Base-by-base conservation (phyloP, 2,888 invertebrate genomes). In the Ecliptopera silaceata region DNA sequence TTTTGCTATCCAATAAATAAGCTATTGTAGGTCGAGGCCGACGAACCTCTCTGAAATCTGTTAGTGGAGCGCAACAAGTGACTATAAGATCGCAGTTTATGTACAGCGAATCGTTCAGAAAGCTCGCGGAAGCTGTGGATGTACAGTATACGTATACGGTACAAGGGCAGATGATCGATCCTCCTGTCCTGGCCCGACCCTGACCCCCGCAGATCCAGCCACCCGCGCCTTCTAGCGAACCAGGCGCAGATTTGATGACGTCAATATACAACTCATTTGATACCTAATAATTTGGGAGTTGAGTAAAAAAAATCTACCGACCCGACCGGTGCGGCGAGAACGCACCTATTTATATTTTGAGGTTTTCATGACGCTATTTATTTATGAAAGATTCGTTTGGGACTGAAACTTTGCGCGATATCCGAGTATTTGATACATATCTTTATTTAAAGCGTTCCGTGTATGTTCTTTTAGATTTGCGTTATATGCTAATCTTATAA, bases 151-250 rank as follows among this genome's bases (percentile, higher is more conserved):
- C 20, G 4, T 6, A 41, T 41, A 41, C 12, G 20, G 12, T 61
- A 64, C 81, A 84, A 82, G 83, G 83, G 74, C 82, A 73, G 65
- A 64, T 61, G 68, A 84, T 84, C 83, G 82, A 85, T 84, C 72
- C 60, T 55, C n/a, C 70, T 54, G 50, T 79, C 78, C 77, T 74
- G 83, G 72, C 79, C 70, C 69, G 84, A 76, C 85, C 86, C 72
- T 86, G 86, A 86, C 86, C 85, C 69, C 63, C 58, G 68, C 68
- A 64, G 66, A 65, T 58, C 62, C 65, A 66, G 61, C 65, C 61
- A 59, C 63, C 59, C 65, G 66, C 62, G 59, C 63, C 59, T 64
- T 65, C 56, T 65, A n/a, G 64, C 65, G 65, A 65, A 50, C 46
- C 61, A 49, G 46, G 53, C 59, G 55, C 58, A 56, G 59, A 65